Conservation (phyloP, 92 coral and sea anemone genomes). For the Muricea muricata region DNA sequence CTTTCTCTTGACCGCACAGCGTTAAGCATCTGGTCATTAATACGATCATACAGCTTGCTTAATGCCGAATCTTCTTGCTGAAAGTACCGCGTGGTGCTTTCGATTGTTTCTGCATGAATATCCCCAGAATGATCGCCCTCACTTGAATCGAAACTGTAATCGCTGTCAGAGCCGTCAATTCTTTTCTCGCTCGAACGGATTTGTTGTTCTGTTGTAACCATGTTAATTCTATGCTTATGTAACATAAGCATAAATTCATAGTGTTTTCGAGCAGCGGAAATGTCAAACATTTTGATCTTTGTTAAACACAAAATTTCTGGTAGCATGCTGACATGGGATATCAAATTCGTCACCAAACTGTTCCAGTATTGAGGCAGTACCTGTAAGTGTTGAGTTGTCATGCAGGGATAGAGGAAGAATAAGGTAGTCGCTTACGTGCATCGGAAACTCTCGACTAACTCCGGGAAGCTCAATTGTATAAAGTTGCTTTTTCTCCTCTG, state of each 20-base stretch:
- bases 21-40: not conserved
- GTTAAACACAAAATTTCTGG: not conserved
- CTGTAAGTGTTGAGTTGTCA: not conserved
- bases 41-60: conserved; percentile 12
- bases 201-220: not conserved
- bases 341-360: conserved; percentile 2
- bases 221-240: not conserved
- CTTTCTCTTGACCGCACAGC: not conserved
- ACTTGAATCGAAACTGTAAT: not conserved
- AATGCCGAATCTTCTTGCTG: conserved; percentile 11
- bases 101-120: not conserved
- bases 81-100: conserved; percentile 9
- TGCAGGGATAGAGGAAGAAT: not conserved
- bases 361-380: not conserved
- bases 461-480: not conserved
- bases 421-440: not conserved
- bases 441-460: conserved; percentile 3
- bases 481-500: not conserved
- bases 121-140: not conserved
- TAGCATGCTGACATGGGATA: no score
- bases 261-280: conserved; percentile 45
- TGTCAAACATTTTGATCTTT: not conserved
- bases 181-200: conserved; percentile 15
- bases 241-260: conserved; percentile 33
- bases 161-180: not conserved